Evolutionary conservation across 2,888 invertebrate species (phyloP).

Genomic region (Dromius quadrimaculatus): DNA sequence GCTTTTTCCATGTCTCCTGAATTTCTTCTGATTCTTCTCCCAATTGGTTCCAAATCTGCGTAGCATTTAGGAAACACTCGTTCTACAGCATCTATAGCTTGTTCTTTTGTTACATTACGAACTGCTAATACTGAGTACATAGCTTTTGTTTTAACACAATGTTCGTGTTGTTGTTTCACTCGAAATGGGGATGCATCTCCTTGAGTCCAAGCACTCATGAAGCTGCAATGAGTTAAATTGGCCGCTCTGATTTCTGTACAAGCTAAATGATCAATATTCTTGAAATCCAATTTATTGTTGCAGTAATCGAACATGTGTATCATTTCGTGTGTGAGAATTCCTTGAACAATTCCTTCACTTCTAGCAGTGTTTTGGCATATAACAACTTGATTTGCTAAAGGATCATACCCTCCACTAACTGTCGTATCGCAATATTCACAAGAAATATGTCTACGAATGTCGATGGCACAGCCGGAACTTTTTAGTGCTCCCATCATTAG

Average conservation of each 20-base stretch:
- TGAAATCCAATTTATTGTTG: conserved; percentile 87
- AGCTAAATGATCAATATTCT: conserved; percentile 90
- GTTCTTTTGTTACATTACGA: conserved; percentile 76
- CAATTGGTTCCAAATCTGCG: conserved; percentile 91
- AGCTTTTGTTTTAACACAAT: conserved; percentile 93
- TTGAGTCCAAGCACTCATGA: conserved; percentile 81
- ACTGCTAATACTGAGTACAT: conserved; percentile 85
- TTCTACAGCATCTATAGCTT: conserved; percentile 84
- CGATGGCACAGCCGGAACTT: conserved; percentile 83
- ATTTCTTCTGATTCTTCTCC: conserved; percentile 80
- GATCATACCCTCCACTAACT: conserved; percentile 94
- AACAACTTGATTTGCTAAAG: conserved; percentile 86
- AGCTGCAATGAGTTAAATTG: conserved; percentile 93
- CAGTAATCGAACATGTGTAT: conserved; percentile 98
- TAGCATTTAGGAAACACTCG: conserved; percentile 93
- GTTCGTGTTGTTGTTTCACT: conserved; percentile 82
- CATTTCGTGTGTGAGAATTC: conserved; percentile 91
- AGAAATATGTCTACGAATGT: conserved; percentile 88
- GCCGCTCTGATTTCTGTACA: conserved; percentile 97
- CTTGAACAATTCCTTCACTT: conserved; percentile 78
- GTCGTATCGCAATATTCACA: conserved; percentile 89
- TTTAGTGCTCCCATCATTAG: conserved; percentile 88
- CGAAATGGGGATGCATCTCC: conserved; percentile 81
- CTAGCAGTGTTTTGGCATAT: conserved; percentile 89
- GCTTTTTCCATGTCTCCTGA: conserved; percentile 82